Conservation (phyloP, 1,140 invertebrate genomes). For the Stenopsyche tienmushanensis region DNA sequence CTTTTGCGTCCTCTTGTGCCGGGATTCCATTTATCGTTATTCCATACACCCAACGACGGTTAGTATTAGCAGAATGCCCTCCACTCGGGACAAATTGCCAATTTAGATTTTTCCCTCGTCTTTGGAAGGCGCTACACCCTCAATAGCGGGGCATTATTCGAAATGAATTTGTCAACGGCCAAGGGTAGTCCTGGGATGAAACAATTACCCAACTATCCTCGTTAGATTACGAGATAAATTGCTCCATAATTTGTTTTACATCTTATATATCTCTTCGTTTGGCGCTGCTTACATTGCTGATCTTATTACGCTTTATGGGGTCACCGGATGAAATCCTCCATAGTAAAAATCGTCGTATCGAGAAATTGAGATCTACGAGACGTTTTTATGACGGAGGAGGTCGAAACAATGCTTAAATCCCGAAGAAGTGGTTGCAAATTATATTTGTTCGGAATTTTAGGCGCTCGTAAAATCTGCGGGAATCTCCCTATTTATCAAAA, state of each 20-base stretch:
- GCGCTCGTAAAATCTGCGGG: too few species aligned
- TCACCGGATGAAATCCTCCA: too few species aligned
- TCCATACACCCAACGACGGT: not conserved
- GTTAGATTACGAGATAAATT: not conserved
- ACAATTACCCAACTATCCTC: not conserved
- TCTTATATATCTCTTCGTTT: too few species aligned
- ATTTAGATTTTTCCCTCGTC: not conserved
- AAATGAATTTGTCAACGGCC: not conserved
- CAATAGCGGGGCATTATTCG: not conserved
- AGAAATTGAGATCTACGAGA: too few species aligned
- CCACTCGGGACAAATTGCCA: not conserved
- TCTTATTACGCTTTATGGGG: too few species aligned
- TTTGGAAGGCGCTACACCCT: not conserved
- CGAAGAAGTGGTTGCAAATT: too few species aligned
- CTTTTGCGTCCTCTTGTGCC: not conserved
- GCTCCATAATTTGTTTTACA: not conserved
- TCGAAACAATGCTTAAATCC: too few species aligned
- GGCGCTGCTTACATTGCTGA: too few species aligned
- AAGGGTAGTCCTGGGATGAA: not conserved
- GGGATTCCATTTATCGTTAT: not conserved
- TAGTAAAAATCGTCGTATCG: too few species aligned
- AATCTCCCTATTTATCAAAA: too few species aligned
- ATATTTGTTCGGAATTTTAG: too few species aligned
- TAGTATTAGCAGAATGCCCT: not conserved
- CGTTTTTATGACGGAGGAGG: too few species aligned